Percentiles rank a stretch among this genome's conserved stretches.
These are phyloP conservation scores for Pan paniscus DNA, from an alignment of 2,113 vertebrate genomes.

Conservation along the genomic window DNA sequence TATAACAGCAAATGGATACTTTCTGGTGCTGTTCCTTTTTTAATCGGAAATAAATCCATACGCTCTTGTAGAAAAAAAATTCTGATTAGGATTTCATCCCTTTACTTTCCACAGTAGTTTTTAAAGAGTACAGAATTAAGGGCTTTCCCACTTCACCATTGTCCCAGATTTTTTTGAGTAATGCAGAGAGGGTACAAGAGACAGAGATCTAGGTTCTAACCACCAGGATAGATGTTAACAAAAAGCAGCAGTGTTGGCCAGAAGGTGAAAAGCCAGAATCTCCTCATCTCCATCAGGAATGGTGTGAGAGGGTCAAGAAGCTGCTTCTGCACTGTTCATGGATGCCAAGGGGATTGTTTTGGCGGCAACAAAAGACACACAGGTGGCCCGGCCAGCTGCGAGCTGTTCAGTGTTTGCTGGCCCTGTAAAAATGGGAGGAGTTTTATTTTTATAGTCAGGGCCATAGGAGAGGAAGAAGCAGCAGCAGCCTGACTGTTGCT, in stretches of 20 bases:
- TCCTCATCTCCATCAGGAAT: accelerated
- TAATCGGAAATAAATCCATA: background rate
- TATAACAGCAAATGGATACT: background rate
- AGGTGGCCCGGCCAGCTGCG: background rate
- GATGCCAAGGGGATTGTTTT: background rate
- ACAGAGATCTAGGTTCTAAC: background rate
- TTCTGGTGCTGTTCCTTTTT: background rate
- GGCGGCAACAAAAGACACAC: background rate
- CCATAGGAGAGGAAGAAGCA: background rate
- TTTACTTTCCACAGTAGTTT: background rate
- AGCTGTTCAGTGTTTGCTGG: background rate
- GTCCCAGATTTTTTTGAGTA: background rate
- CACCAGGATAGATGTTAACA: background rate
- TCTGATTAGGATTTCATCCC: background rate
- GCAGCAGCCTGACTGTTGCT: accelerated
- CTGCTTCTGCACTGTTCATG: background rate
- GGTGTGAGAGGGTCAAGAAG: background rate
- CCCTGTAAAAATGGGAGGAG: background rate
- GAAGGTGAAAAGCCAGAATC: background rate
- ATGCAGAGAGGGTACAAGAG: background rate
- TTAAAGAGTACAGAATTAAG: background rate
- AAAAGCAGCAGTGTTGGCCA: background rate
- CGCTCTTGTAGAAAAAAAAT: background rate
- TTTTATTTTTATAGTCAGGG: background rate
- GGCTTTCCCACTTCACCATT: accelerated